Evolutionary conservation across 2,888 invertebrate genomes (phyloP).

Genomic region (Oligia latruncula): DNA sequence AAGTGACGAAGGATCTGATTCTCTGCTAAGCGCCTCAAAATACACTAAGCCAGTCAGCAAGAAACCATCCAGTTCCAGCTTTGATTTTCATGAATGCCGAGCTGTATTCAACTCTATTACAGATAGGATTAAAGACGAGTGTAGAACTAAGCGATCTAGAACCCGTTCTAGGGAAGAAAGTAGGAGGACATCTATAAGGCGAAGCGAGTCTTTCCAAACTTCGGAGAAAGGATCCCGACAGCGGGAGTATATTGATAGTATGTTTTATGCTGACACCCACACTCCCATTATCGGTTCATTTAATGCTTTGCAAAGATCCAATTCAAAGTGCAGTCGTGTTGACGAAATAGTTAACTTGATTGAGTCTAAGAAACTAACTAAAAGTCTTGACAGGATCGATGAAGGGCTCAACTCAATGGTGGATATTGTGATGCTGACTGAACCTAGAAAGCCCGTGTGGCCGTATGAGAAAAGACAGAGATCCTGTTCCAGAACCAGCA

Average conservation of each 20-base stretch:
- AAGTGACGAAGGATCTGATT: slow-evolving; percentile 93
- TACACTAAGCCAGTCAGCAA: slow-evolving; percentile 81
- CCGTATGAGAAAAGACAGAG: slow-evolving; percentile 85
- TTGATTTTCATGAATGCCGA: slow-evolving; percentile 88
- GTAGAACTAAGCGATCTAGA: slow-evolving; percentile 78
- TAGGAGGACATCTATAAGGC: slow-evolving; percentile 81
- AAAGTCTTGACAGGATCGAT: slow-evolving; percentile 95
- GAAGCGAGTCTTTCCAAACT: slow-evolving; percentile 88
- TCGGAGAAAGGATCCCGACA: slow-evolving; percentile 86
- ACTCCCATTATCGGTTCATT: slow-evolving; percentile 76
- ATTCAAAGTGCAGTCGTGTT: slow-evolving; percentile 83
- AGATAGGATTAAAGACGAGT: slow-evolving; percentile 86
- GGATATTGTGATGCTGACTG: slow-evolving; percentile 92
- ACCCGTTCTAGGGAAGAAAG: slow-evolving; percentile 84
- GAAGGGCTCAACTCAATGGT: slow-evolving; percentile 93
- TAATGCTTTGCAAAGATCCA: slow-evolving; percentile 74
- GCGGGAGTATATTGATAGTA: slow-evolving; percentile 90
- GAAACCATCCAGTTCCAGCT: slow-evolving; percentile 80
- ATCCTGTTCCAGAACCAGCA: slow-evolving; percentile 83
- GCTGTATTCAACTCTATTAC: slow-evolving; percentile 90
- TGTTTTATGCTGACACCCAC: slow-evolving; percentile 89
- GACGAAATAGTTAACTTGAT: slow-evolving; percentile 89
- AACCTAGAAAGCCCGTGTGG: slow-evolving; percentile 85
- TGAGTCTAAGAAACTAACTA: slow-evolving; percentile 92
- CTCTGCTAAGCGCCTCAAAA: slow-evolving; percentile 91